Evolutionary conservation across 1,140 invertebrate species (phyloP).

Genomic region (Wasmannia auropunctata): DNA sequence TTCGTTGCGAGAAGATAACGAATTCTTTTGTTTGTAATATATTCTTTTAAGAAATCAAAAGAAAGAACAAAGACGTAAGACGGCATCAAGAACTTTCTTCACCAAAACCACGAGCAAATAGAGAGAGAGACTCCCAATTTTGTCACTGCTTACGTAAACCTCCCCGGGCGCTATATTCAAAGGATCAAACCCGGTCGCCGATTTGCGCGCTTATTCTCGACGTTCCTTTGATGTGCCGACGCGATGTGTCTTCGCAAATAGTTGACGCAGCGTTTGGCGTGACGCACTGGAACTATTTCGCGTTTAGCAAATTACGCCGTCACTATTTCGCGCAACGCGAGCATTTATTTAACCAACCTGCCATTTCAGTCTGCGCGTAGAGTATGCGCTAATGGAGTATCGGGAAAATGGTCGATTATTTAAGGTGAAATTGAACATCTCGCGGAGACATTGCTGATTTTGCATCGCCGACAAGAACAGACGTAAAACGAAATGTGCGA

Average conservation of each 20-base stretch:
- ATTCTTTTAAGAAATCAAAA: background rate
- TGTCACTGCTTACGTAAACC: background rate
- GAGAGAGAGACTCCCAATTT: background rate
- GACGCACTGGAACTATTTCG: background rate
- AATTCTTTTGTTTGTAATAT: background rate
- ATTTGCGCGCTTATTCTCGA: conserved; percentile 19
- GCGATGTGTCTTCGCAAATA: conserved; percentile 12
- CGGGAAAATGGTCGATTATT: conserved; percentile 1
- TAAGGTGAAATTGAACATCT: background rate
- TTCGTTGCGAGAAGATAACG: background rate
- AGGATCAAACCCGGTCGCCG: conserved; percentile 1
- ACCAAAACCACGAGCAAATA: background rate
- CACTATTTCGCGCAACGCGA: background rate
- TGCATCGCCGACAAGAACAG: background rate
- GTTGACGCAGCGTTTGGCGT: background rate
- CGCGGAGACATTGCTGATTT: background rate
- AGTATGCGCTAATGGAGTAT: background rate
- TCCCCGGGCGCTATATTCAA: background rate
- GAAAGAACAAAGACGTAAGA: background rate
- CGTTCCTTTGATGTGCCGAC: conserved; percentile 23
- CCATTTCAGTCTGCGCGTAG: background rate
- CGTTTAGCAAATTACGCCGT: conserved; percentile 2
- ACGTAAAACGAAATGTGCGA: background rate
- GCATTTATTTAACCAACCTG: background rate
- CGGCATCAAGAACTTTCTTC: background rate